These are phyloP conservation scores for Poeciliopsis retropinna DNA, from an alignment of 2,113 vertebrate species.

Conservation along the genomic window DNA sequence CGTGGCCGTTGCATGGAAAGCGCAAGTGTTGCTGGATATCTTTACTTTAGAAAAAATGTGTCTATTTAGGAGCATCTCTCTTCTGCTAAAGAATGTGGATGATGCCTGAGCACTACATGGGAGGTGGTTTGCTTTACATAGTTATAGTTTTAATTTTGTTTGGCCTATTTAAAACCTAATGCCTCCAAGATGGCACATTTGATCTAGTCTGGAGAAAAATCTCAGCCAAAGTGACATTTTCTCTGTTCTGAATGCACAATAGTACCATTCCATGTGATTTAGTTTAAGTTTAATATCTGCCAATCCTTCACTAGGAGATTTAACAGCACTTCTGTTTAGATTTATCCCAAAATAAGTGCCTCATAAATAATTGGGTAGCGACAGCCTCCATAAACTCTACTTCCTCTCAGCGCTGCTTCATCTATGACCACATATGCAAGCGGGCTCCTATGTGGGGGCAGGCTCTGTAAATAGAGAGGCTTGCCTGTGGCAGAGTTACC, in stretches of 20 bases:
- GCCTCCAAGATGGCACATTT: neutral
- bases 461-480: slow-evolving; percentile 72
- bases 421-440: slow-evolving; percentile 46
- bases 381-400: slow-evolving; percentile 12
- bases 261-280: neutral
- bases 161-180: slow-evolving; percentile 6
- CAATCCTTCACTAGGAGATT: neutral
- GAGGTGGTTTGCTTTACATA: slow-evolving; percentile 31
- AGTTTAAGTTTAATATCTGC: neutral
- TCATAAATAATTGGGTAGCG: neutral
- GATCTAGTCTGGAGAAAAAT: slow-evolving; percentile 1
- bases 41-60: slow-evolving; percentile 78
- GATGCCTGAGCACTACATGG: slow-evolving; percentile 39
- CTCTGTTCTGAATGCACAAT: neutral
- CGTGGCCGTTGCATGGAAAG: slow-evolving; percentile 71
- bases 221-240: slow-evolving; percentile 11
- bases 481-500: slow-evolving; percentile 75
- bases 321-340: slow-evolving; percentile 3
- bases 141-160: slow-evolving; percentile 28
- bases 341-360: neutral
- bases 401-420: slow-evolving; percentile 24
- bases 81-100: slow-evolving; percentile 53
- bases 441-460: slow-evolving; percentile 39
- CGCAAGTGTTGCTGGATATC: slow-evolving; percentile 82
- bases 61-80: slow-evolving; percentile 76